Conservation (phyloP, 2,113 vertebrate genomes). For the rabbit (Oryctolagus cuniculus) region mOryCun1.1 NC_091434.1:9102001-9102500, state of each 20-base stretch:
- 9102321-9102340: constrained; percentile 19
- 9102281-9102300: background rate
- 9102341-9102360: background rate
- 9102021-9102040: background rate
- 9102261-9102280: background rate
- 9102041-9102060: constrained; percentile 26
- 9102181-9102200: constrained; percentile 22
- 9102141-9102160: background rate
- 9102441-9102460: background rate
- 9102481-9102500: background rate
- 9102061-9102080: background rate
- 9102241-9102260: background rate
- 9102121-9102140: background rate
- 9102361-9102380: background rate
- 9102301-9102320: background rate
- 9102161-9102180: background rate
- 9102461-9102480: background rate
- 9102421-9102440: background rate
- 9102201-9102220: constrained; percentile 4
- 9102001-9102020: background rate
- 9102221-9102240: background rate
- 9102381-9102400: background rate
- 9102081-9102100: background rate
- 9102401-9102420: background rate
- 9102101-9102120: background rate